Evolutionary conservation across 1,140 invertebrate species (phyloP).

Genomic region (Metopolophium dirhodum): DNA sequence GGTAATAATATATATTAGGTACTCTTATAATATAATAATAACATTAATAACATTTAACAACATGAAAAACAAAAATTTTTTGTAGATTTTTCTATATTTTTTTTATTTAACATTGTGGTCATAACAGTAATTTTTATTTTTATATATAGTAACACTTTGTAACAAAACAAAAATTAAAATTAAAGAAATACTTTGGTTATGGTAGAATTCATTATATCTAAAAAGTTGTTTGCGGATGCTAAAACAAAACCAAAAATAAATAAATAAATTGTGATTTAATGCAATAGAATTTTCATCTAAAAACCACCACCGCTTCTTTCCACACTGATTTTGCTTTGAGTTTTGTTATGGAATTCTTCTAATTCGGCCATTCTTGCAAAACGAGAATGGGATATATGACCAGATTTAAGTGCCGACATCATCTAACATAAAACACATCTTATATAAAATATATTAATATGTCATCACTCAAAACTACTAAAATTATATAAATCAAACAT

Average conservation of each 20-base stretch:
- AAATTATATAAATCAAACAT: neutral
- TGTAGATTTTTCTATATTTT: no score
- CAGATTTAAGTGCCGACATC: constrained; percentile 96
- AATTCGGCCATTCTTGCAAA: constrained; percentile 91
- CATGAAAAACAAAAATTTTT: no score
- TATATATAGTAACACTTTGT: constrained; percentile 17
- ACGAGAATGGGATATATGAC: constrained; percentile 84
- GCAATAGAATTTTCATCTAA: constrained; percentile 65
- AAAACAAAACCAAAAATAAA: constrained; percentile 20
- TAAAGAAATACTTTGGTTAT: constrained; percentile 27
- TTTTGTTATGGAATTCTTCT: constrained; percentile 78
- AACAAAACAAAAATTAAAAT: constrained; percentile 24
- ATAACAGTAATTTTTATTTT: constrained; percentile 15
- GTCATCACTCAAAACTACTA: neutral
- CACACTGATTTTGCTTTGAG: constrained; percentile 83
- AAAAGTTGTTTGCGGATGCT: constrained; percentile 14
- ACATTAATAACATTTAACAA: no score
- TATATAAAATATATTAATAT: neutral
- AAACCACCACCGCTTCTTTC: constrained; percentile 94
- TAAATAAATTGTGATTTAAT: neutral
- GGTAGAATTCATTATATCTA: constrained; percentile 21
- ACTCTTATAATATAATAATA: no score
- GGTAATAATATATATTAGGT: no score
- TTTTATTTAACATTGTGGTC: constrained; percentile 20
- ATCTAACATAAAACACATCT: constrained; percentile 70